These are phyloP conservation scores for Paralichthys olivaceus DNA, from an alignment of 2,113 vertebrate species.

Conservation along the genomic window DNA sequence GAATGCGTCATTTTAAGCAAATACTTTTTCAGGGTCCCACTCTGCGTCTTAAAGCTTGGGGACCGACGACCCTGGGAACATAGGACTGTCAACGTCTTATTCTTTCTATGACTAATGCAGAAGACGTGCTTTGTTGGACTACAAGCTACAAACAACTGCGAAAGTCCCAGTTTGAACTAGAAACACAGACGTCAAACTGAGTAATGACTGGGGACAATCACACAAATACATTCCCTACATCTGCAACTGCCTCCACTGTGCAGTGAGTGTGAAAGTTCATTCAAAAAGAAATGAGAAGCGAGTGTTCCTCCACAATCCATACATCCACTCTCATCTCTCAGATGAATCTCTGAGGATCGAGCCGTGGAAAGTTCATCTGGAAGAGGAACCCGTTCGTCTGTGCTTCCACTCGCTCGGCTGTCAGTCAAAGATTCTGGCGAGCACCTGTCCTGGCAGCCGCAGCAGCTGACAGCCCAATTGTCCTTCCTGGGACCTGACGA, in stretches of 20 bases:
- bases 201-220: not conserved
- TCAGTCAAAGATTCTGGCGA: slow-evolving; percentile 43
- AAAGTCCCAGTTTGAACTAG: too few relatives aligned
- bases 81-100: too few relatives aligned
- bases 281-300: too few relatives aligned
- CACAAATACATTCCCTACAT: not conserved
- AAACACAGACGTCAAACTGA: not conserved
- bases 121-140: too few relatives aligned
- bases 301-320: not conserved
- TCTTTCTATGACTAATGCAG: too few relatives aligned
- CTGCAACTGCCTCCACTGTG: not conserved
- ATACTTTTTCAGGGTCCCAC: too few relatives aligned
- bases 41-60: too few relatives aligned
- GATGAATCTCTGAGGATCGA: slow-evolving; percentile 50
- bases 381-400: slow-evolving; percentile 29
- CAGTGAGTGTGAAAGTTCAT: not conserved
- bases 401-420: slow-evolving; percentile 49
- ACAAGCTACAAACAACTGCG: too few relatives aligned
- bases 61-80: too few relatives aligned
- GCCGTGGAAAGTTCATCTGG: slow-evolving; percentile 63
- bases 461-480: slow-evolving; percentile 7
- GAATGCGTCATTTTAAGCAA: too few relatives aligned
- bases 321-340: not conserved
- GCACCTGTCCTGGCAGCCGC: slow-evolving; percentile 52
- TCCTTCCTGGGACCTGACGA: slow-evolving; percentile 3